phyloP scores from a whole-genome alignment of 2,797 vertebrate genomes.

The Eulemur coronatus region DNA sequence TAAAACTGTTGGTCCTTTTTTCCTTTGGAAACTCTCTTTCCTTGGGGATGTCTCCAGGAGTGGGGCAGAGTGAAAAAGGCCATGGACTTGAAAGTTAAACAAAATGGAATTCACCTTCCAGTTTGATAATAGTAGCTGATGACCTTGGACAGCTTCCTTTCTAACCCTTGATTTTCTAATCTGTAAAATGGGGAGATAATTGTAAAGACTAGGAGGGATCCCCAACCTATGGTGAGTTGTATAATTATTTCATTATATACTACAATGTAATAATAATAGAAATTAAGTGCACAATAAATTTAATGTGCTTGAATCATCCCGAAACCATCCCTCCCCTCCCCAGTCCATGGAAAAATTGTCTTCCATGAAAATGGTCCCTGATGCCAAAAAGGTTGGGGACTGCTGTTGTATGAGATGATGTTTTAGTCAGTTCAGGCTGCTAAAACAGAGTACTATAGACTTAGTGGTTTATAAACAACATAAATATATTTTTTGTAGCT shows the following conservation, averaged over 20 bases:
- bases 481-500: not conserved
- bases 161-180: not conserved
- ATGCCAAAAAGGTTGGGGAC: too few relatives aligned
- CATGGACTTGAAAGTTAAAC: not conserved
- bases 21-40: not conserved
- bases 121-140: not conserved
- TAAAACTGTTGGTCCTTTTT: not conserved
- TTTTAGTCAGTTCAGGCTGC: not conserved
- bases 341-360: too few relatives aligned
- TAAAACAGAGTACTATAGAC: not conserved
- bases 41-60: not conserved
- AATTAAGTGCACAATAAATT: too few relatives aligned
- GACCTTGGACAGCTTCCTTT: not conserved
- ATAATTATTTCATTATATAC: too few relatives aligned
- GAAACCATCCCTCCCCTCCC: too few relatives aligned
- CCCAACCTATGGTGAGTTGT: too few relatives aligned
- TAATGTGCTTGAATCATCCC: too few relatives aligned
- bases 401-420: rapidly evolving
- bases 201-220: not conserved
- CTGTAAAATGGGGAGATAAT: not conserved
- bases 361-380: too few relatives aligned
- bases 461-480: not conserved
- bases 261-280: too few relatives aligned
- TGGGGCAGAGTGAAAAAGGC: not conserved
- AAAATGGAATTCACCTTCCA: not conserved